A percentile compares a stretch with the other conserved stretches of the same genome.
Conservation (phyloP, 2,888 invertebrate species). For the Troides helena region DNA sequence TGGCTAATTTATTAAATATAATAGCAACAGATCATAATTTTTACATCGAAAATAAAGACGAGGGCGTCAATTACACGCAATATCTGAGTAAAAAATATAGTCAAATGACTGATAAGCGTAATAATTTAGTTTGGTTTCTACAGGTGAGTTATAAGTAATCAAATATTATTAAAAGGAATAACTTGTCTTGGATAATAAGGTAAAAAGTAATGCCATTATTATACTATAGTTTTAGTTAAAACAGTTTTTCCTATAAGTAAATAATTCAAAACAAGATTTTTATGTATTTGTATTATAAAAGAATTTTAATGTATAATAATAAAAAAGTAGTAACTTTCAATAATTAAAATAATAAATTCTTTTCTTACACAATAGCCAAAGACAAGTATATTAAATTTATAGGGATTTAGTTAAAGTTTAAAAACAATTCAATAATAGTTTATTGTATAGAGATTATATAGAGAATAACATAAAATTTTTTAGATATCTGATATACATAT, state of each 20-base stretch:
- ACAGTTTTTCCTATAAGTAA: too few relatives aligned
- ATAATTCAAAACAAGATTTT: too few relatives aligned
- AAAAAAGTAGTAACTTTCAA: too few relatives aligned
- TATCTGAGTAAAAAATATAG: constrained; percentile 63
- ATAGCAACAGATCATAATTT: constrained; percentile 82
- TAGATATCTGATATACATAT: constrained; percentile 95
- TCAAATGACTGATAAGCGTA: constrained; percentile 74
- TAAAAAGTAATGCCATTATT: too few relatives aligned
- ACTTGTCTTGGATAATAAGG: neutral
- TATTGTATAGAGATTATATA: neutral
- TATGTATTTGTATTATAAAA: too few relatives aligned
- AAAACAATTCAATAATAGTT: neutral
- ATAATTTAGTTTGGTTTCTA: constrained; percentile 87
- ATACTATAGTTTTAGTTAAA: too few relatives aligned
- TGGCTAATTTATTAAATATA: constrained; percentile 84
- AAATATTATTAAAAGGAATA: neutral
- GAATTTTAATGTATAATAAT: too few relatives aligned
- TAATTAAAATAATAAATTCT: too few relatives aligned
- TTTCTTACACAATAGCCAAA: neutral
- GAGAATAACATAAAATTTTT: constrained; percentile 34
- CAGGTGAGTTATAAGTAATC: constrained; percentile 78
- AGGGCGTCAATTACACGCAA: constrained; percentile 57
- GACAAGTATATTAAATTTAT: neutral
- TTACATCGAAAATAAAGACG: constrained; percentile 55
- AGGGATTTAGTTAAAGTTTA: neutral